Evolutionary conservation across 1,140 invertebrate genomes (phyloP), one percentile per base, ranked within the genome.

Genomic region (Drosophila subobscura): DNA sequence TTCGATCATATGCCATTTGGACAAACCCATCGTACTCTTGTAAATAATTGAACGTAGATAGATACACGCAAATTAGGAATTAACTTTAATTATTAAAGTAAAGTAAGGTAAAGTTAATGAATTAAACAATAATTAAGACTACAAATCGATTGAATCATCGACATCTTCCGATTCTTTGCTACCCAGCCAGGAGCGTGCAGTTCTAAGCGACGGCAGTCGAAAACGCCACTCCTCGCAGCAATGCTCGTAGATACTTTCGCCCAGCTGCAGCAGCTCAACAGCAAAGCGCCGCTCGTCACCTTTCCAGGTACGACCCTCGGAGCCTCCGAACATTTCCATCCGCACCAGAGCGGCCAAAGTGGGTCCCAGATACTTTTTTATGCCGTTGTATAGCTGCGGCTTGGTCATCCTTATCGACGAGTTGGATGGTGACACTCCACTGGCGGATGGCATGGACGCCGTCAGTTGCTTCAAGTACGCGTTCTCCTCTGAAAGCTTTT

Each of bases 241-340:
- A 14, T 85, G 80, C 6, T 76, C 60, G 51, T 83, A 91, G 4
- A 88, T 54, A 16, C 76, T 33, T 5, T 91, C 84, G 7, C 90
- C 86, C 10, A 91, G 45, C 46, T 77, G 77, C 6, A 91, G 29
- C 7, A 91, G 20, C 33, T 91, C 90, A 12, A 63, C 63, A 4
- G 81, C 64, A 27, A 89, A 74, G 0, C 79, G 70, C 27, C 63
- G 73, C 51, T 91, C 90, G 55, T 91, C 90, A 1, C 71, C 45
- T 60, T 88, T 78, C 83, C 90, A 91, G n/a, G 61, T 52, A 23
- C 90, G 79, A 5, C 79, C 78, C 0, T 80, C 78, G 0, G 79
- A 53, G 10, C 72, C 68, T 0, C 81, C 85, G 50, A 91, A 91
- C 79, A 91, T 89, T 78, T 91, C 90, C 79, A 91, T 91, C 7